Evolutionary conservation across 1,140 invertebrate species (phyloP).

Genomic region (Tachypleus tridentatus): DNA sequence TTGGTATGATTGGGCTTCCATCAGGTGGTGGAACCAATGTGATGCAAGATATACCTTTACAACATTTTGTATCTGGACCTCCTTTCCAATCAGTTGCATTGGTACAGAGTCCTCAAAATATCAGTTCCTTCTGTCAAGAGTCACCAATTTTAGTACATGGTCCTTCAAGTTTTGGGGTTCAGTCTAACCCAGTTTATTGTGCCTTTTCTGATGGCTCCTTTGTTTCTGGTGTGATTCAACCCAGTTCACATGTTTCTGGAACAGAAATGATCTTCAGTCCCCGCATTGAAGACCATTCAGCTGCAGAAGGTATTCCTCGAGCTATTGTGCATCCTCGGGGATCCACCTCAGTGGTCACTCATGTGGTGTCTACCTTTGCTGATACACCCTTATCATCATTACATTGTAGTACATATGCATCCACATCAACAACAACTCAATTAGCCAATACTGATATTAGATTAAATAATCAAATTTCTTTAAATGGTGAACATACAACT

Average conservation of each 20-base stretch:
- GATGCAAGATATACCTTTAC: constrained; percentile 20
- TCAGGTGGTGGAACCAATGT: constrained; percentile 14
- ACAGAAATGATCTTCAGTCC: no score
- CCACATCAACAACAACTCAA: constrained; percentile 1
- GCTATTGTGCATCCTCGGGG: no score
- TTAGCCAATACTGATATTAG: neutral
- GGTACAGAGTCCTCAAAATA: constrained; percentile 14
- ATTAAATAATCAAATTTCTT: no score
- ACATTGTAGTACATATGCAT: no score
- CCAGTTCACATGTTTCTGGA: no score
- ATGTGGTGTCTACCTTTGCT: no score
- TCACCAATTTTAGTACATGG: constrained; percentile 20
- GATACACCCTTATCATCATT: no score
- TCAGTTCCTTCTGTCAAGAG: constrained; percentile 16
- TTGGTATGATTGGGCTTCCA: constrained; percentile 17
- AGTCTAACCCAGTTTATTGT: constrained; percentile 19
- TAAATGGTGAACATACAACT: constrained; percentile 11
- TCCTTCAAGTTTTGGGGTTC: constrained; percentile 14
- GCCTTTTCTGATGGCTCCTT: constrained; percentile 22
- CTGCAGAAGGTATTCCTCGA: no score
- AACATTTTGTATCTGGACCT: constrained; percentile 17
- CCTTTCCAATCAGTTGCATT: constrained; percentile 18
- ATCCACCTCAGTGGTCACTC: no score
- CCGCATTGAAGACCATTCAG: no score
- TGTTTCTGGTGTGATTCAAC: constrained; percentile 18